Percentiles rank a stretch among this genome's conserved stretches.
Conservation (phyloP, 2,113 vertebrate genomes). For the Python bivittatus region DNA sequence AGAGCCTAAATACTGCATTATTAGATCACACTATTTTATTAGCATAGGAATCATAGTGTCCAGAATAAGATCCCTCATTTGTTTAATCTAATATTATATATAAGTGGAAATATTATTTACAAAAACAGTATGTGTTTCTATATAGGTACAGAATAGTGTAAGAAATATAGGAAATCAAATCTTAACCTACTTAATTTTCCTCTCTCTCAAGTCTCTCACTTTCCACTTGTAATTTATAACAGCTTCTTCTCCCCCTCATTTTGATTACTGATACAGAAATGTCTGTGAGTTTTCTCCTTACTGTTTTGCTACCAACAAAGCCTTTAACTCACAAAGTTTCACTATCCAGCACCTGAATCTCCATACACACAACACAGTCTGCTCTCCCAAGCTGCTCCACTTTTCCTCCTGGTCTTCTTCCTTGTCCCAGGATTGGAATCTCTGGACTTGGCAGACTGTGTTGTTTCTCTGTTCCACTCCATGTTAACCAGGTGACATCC, state of each 20-base stretch:
- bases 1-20: too few species aligned
- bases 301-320: not conserved
- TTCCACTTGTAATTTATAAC: not conserved
- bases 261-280: not conserved
- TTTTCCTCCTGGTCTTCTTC: not conserved
- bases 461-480: not conserved
- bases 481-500: not conserved
- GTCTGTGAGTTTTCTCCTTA: not conserved
- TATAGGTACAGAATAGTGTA: not conserved
- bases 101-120: not conserved
- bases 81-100: not conserved
- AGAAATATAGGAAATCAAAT: not conserved
- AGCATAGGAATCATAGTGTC: too few species aligned
- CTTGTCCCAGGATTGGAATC: not conserved
- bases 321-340: not conserved
- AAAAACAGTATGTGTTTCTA: not conserved
- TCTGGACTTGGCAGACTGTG: not conserved
- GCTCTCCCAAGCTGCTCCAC: not conserved
- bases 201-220: not conserved
- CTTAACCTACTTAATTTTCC: not conserved
- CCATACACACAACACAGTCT: not conserved
- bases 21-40: too few species aligned
- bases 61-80: too few species aligned
- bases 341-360: not conserved
- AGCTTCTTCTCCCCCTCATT: not conserved